Evolutionary conservation across 35 echinoderm and acorn worm genomes (phyloP).

Genomic region (Apostichopus japonicus): DNA sequence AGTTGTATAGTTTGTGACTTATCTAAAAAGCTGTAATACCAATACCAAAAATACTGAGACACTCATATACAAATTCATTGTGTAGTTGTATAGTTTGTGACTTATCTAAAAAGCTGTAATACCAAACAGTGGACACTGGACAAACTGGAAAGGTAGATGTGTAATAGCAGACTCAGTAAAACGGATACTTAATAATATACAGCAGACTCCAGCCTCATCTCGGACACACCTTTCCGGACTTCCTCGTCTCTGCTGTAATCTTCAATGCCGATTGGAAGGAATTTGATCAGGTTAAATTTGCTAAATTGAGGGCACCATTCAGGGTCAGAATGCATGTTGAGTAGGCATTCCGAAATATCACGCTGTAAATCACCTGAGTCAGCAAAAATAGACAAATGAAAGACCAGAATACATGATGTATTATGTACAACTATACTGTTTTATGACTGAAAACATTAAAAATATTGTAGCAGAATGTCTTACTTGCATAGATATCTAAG

Average conservation of each 20-base stretch:
- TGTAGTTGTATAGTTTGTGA: no score
- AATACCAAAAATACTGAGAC: no score
- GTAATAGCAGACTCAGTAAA: not conserved
- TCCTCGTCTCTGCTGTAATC: slow-evolving; percentile 64
- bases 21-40: no score
- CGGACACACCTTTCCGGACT: slow-evolving; percentile 57
- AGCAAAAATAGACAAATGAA: slow-evolving; percentile 21
- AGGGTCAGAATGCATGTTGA: slow-evolving; percentile 71
- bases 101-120: no score
- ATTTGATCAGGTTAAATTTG: slow-evolving; percentile 66
- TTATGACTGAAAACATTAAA: no score
- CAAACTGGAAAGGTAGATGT: not conserved
- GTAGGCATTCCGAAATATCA: slow-evolving; percentile 53
- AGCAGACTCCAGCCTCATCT: slow-evolving; percentile 61
- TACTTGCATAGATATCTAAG: no score
- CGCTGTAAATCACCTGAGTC: slow-evolving; percentile 69
- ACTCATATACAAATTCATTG: no score
- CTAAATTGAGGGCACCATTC: slow-evolving; percentile 61
- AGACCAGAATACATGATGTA: not conserved
- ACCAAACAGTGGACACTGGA: no score
- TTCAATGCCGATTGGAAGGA: slow-evolving; percentile 58
- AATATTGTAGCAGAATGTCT: no score
- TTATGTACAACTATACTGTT: no score
- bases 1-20: no score
- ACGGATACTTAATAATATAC: slow-evolving; percentile 69